Percentiles rank a stretch among this genome's conserved stretches.
Evolutionary conservation across 1,140 invertebrate genomes (phyloP).

Genomic region (Scaptomyza graminum): DNA sequence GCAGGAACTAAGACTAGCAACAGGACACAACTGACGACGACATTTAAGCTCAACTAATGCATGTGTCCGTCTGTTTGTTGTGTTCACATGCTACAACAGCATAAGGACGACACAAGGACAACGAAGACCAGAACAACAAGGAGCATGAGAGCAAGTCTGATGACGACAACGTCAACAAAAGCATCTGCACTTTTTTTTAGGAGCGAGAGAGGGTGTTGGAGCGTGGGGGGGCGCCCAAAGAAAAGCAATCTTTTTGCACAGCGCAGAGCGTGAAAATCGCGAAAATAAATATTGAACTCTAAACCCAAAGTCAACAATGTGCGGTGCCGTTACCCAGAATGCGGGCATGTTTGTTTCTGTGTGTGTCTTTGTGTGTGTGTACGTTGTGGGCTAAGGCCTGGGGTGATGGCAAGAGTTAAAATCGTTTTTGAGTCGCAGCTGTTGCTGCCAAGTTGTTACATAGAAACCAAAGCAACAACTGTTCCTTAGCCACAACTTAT

Average conservation of each 20-base stretch:
- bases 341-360: background rate
- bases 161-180: constrained; percentile 39
- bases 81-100: constrained; percentile 58
- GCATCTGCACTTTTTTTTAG: constrained; percentile 15
- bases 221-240: constrained; percentile 11
- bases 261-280: constrained; percentile 76
- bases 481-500: constrained; percentile 17
- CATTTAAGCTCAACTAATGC: constrained; percentile 79
- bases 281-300: constrained; percentile 83
- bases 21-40: constrained; percentile 49
- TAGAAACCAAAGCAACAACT: constrained; percentile 26
- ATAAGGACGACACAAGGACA: constrained; percentile 21
- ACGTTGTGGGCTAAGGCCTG: constrained; percentile 4
- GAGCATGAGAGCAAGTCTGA: background rate
- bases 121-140: background rate
- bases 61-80: constrained; percentile 75
- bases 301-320: constrained; percentile 81
- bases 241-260: constrained; percentile 63
- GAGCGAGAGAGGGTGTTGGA: too few relatives aligned
- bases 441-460: constrained; percentile 50
- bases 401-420: constrained; percentile 26
- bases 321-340: constrained; percentile 6
- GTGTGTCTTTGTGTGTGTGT: constrained; percentile 4
- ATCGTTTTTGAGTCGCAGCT: constrained; percentile 52
- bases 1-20: constrained; percentile 3